Percentiles rank a stretch among this genome's conserved stretches.
Conservation (phyloP, 2,797 vertebrate genomes). For the Chaenodraco wilsoni region DNA sequence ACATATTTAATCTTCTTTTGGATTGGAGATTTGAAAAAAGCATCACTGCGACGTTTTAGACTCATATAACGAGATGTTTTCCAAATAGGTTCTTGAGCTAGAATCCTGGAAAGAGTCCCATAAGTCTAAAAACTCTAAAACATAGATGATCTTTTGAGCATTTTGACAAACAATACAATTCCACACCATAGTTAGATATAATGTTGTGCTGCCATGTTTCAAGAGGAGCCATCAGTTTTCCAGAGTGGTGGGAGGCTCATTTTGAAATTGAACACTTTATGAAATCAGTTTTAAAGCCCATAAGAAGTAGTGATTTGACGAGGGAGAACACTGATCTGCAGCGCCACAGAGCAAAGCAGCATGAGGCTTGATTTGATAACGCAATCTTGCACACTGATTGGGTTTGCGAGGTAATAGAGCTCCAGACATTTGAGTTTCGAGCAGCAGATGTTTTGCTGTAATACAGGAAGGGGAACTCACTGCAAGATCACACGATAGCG, state of each 20-base stretch:
- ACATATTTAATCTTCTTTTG: constrained; percentile 32
- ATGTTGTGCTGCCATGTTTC: constrained; percentile 23
- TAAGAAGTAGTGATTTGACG: constrained; percentile 66
- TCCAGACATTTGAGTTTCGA: constrained; percentile 71
- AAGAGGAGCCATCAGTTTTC: constrained; percentile 39
- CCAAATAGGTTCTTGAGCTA: constrained; percentile 8
- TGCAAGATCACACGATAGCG: constrained; percentile 68
- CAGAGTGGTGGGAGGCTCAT: constrained; percentile 49
- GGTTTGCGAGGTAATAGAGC: constrained; percentile 74
- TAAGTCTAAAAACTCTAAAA: constrained; percentile 27
- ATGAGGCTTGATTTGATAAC: constrained; percentile 70
- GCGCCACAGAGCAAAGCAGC: constrained; percentile 53
- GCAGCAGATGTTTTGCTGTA: constrained; percentile 78
- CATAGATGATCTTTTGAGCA: too few species aligned
- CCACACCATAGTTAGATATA: constrained; percentile 31
- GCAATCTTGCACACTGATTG: constrained; percentile 79
- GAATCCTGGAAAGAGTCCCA: not conserved
- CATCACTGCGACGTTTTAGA: constrained; percentile 21
- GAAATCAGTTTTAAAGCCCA: constrained; percentile 62
- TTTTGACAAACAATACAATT: constrained; percentile 30
- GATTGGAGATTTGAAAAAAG: constrained; percentile 21
- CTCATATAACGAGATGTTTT: constrained; percentile 20
- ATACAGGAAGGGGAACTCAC: constrained; percentile 62
- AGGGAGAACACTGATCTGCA: constrained; percentile 56
- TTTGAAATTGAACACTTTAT: constrained; percentile 63